phyloP scores from a whole-genome alignment of 2,888 invertebrate species.

The Trimorus sp. region DNA sequence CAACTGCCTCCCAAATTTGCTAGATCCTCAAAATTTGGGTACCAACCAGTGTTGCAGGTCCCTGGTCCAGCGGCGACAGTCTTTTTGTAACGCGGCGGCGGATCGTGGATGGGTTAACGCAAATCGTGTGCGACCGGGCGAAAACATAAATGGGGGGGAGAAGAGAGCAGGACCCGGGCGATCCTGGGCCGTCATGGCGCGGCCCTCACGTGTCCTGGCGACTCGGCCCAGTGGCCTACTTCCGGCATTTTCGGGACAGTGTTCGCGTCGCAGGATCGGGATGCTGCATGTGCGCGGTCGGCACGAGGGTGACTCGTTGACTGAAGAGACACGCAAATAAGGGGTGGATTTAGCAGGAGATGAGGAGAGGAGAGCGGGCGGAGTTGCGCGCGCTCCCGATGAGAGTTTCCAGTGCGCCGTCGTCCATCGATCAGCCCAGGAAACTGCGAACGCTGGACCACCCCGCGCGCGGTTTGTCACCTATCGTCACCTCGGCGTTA shows the following conservation, averaged over 20 bases:
- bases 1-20: too few species aligned
- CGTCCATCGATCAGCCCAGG: conserved; percentile 79
- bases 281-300: conserved; percentile 68
- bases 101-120: conserved; percentile 45
- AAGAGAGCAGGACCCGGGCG: conserved; percentile 55
- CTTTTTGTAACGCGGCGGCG: conserved; percentile 50
- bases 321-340: conserved; percentile 68
- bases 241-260: conserved; percentile 70
- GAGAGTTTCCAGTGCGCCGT: conserved; percentile 76
- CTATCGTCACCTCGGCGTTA: conserved; percentile 56
- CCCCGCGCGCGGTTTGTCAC: conserved; percentile 66
- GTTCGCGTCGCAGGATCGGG: conserved; percentile 70
- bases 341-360: conserved; percentile 56
- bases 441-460: conserved; percentile 80
- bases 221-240: conserved; percentile 78
- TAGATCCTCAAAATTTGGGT: conserved; percentile 25
- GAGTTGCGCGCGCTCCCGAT: conserved; percentile 72
- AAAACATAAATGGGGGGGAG: conserved; percentile 58
- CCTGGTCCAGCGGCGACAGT: conserved; percentile 32
- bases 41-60: conserved; percentile 58
- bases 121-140: conserved; percentile 53
- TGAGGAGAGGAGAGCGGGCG: conserved; percentile 66
- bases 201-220: conserved; percentile 73
- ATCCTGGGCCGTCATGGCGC: conserved; percentile 53
- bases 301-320: conserved; percentile 70